Percentiles rank a stretch among this genome's conserved stretches.
phyloP scores from a whole-genome alignment of 2,113 vertebrate genomes.

The Nyctibius bracteatus region DNA sequence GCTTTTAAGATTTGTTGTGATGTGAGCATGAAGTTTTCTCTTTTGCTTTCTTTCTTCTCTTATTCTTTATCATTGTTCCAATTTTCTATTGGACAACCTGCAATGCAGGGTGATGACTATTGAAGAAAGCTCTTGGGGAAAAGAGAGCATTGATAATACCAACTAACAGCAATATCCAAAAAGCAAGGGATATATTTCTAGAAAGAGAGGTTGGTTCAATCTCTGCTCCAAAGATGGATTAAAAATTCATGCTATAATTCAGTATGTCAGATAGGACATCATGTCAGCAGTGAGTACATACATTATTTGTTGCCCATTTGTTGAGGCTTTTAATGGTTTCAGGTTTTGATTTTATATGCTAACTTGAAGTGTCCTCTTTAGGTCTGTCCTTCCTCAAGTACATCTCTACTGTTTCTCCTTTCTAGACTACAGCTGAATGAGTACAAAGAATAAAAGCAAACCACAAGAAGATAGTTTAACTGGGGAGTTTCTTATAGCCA shows the following conservation, averaged over 20 bases:
- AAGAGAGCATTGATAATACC: background rate
- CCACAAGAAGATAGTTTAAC: background rate
- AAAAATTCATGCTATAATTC: background rate
- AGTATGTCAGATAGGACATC: background rate
- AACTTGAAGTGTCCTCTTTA: background rate
- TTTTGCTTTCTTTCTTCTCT: background rate
- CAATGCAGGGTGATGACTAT: background rate
- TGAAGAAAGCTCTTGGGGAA: background rate
- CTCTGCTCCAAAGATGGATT: background rate
- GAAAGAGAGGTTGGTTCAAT: background rate
- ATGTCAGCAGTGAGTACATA: background rate
- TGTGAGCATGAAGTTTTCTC: background rate
- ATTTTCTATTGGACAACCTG: background rate
- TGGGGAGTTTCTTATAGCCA: background rate
- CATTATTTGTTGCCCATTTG: background rate
- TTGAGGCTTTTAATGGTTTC: background rate
- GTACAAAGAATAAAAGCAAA: background rate
- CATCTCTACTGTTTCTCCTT: background rate
- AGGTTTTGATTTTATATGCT: background rate
- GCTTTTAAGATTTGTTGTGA: background rate
- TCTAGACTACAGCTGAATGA: background rate
- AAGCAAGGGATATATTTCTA: background rate
- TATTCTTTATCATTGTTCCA: background rate
- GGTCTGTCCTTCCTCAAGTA: background rate
- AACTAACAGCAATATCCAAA: background rate